phyloP scores from a whole-genome alignment of 1,140 invertebrate genomes.

The Mizuhopecten yessoensis region DNA sequence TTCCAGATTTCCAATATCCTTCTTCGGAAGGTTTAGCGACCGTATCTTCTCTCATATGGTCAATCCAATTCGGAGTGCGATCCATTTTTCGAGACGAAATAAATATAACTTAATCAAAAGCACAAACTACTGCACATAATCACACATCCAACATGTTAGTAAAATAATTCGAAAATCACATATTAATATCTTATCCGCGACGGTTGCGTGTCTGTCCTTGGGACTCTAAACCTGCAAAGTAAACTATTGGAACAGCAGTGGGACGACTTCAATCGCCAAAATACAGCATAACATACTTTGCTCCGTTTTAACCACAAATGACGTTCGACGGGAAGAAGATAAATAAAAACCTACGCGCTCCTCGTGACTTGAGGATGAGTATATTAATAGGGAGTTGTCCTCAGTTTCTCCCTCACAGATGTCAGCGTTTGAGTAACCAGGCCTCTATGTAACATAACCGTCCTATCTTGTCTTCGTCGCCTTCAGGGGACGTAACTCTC shows the following conservation, averaged over 20 bases:
- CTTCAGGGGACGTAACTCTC: conserved; percentile 24
- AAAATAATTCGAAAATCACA: conserved; percentile 29
- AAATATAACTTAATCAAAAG: background rate
- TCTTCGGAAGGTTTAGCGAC: conserved; percentile 55
- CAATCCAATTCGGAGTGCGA: conserved; percentile 62
- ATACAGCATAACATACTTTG: background rate
- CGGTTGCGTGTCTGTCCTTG: background rate
- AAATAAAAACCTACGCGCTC: background rate
- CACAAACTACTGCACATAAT: background rate
- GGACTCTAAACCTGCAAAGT: background rate
- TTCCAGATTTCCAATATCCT: conserved; percentile 49
- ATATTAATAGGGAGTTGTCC: background rate
- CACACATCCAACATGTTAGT: background rate
- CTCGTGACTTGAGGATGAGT: conserved; percentile 18
- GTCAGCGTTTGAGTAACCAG: conserved; percentile 1
- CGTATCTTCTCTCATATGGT: conserved; percentile 57
- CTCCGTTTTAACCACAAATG: background rate
- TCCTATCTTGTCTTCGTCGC: conserved; percentile 11
- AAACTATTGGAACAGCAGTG: background rate
- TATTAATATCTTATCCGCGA: background rate
- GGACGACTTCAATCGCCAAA: too few species aligned
- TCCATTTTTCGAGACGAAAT: conserved; percentile 49
- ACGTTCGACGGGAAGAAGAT: background rate
- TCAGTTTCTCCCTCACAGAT: background rate
- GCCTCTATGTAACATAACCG: background rate